Base-by-base conservation (phyloP, 2,888 invertebrate species). In the Coleophora flavipennella region DNA sequence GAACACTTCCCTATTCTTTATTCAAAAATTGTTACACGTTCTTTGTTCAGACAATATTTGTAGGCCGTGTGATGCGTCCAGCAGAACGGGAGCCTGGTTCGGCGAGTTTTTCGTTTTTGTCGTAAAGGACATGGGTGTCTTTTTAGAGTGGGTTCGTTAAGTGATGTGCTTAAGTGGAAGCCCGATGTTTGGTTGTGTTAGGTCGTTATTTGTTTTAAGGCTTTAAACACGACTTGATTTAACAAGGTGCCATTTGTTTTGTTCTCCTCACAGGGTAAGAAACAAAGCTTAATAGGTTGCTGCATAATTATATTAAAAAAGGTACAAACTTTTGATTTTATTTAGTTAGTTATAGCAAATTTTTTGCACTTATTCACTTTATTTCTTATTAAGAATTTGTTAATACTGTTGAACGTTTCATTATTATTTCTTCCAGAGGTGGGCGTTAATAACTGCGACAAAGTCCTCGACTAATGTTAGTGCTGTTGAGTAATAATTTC, bases 121-220 rank as follows among this genome's bases (percentile, higher is more conserved):
- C 43, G 42, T 46, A 50, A 46, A 53, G 44, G 50, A 44, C 45
- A 44, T 38, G 50, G 46, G 61, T 61, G 56, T 72, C 77, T 49
- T 41, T 43, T 55, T 59, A 64, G 56, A 62, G 44, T 71, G 77
- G 80, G 66, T 61, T 49, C 42, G 61, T 71, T 76, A 77, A 75
- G 76, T 77, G 78, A 72, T 71, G 72, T 67, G 67, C 66, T 72
- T 78, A 81, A 79, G 78, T 79, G 74, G 78, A 59, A 71, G 69
- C 69, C 65, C 62, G 64, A 64, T 72, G 78, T 77, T 80, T 76
- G 69, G 77, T 79, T 80, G 77, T 81, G 80, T 79, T 79, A 78
- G 78, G 76, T 60, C 62, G 55, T 50, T 75, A 70, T 80, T 81
- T 80, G 73, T 63, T 65, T 69, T 69, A 49, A 58, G 59, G 62